Evolutionary conservation across 2,113 vertebrate genomes (phyloP).

Genomic region (Speoplatyrhinus poulsoni): DNA sequence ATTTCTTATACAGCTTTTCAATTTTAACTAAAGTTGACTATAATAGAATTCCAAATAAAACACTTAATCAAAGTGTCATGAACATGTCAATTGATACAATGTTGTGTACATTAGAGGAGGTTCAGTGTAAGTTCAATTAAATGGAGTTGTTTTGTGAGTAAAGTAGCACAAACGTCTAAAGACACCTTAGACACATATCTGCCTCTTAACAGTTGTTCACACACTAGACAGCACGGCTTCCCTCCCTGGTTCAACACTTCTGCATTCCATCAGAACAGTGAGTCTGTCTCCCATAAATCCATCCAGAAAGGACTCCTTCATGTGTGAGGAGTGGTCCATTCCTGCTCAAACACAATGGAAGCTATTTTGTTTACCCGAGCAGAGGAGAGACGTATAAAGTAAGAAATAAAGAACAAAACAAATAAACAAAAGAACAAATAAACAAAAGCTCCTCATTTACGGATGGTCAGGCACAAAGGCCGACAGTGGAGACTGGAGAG

Average conservation of each 20-base stretch:
- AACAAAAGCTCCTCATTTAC: too few species aligned
- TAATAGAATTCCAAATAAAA: too few species aligned
- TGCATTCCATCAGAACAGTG: constrained; percentile 36
- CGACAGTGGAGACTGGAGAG: background rate
- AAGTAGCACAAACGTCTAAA: too few species aligned
- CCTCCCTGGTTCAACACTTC: constrained; percentile 23
- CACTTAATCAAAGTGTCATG: too few species aligned
- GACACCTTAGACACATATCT: too few species aligned
- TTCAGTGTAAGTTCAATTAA: too few species aligned
- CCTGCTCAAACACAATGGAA: constrained; percentile 49
- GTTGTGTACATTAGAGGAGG: too few species aligned
- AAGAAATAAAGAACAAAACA: background rate
- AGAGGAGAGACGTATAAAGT: background rate
- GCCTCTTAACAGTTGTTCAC: background rate
- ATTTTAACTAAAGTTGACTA: too few species aligned
- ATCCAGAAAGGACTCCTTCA: constrained; percentile 32
- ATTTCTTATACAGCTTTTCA: too few species aligned
- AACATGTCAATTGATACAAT: too few species aligned
- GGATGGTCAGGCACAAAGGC: too few species aligned
- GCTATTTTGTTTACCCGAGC: constrained; percentile 54
- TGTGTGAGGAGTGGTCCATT: constrained; percentile 49
- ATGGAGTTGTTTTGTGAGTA: too few species aligned
- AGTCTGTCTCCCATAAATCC: constrained; percentile 35
- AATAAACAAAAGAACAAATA: constrained; percentile 4
- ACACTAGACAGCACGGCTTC: constrained; percentile 10